phyloP scores from a whole-genome alignment of 2,888 invertebrate genomes.

The Kuschelorhynchus macadamiae region DNA sequence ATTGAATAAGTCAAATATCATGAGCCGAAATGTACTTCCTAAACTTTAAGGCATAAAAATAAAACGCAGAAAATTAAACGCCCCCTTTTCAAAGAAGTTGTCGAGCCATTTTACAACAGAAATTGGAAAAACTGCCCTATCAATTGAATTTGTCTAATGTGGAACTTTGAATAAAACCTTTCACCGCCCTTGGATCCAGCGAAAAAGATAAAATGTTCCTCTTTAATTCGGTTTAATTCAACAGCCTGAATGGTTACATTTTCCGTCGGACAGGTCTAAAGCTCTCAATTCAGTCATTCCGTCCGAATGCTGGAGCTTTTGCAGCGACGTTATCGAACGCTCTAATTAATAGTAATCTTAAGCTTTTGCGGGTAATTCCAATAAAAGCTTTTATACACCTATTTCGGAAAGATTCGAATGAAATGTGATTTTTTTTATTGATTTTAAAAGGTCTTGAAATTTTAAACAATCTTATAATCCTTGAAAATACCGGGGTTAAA shows the following conservation, averaged over 20 bases:
- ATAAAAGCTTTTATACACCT: not conserved
- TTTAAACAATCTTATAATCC: too few species aligned
- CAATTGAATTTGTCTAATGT: conserved; percentile 44
- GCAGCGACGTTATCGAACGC: conserved; percentile 53
- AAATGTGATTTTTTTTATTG: conserved; percentile 9
- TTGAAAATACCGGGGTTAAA: too few species aligned
- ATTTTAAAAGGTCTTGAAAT: not conserved
- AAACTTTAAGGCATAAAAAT: too few species aligned
- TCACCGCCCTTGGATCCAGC: conserved; percentile 33
- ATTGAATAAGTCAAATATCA: too few species aligned
- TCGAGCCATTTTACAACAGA: conserved; percentile 6
- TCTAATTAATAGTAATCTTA: conserved; percentile 56
- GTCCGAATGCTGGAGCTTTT: conserved; percentile 38
- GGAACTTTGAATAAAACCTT: conserved; percentile 38
- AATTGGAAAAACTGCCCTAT: conserved; percentile 39
- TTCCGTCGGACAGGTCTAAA: conserved; percentile 54
- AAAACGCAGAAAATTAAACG: too few species aligned
- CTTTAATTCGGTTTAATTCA: conserved; percentile 58
- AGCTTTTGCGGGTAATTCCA: conserved; percentile 32
- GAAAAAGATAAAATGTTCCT: conserved; percentile 47
- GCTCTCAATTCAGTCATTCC: conserved; percentile 57
- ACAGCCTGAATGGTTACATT: conserved; percentile 56
- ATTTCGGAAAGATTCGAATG: conserved; percentile 15
- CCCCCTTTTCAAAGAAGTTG: not conserved
- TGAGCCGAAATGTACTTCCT: too few species aligned